Evolutionary conservation across 2,113 vertebrate species (phyloP).

Genomic region (Chiloscyllium plagiosum): DNA sequence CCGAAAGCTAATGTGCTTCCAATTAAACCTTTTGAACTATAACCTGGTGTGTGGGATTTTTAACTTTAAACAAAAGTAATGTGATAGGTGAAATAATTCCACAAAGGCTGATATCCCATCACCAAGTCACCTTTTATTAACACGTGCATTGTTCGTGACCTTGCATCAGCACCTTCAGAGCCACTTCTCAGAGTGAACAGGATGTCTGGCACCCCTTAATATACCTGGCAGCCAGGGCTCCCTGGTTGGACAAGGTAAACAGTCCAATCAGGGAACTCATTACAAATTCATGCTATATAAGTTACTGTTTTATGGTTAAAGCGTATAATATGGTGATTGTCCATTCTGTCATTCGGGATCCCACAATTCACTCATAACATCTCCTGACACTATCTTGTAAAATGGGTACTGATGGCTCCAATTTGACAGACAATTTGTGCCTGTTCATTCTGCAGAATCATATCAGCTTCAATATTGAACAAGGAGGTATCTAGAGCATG

Average conservation of each 20-base stretch:
- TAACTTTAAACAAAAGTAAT: background rate
- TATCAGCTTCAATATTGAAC: background rate
- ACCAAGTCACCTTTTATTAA: no score
- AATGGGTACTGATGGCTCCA: background rate
- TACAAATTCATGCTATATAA: background rate
- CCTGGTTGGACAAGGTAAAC: no score
- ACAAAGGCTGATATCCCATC: no score
- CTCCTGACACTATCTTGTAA: background rate
- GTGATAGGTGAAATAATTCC: no score
- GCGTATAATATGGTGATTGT: background rate
- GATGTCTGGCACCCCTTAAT: no score
- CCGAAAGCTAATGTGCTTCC: no score
- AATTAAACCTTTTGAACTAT: no score
- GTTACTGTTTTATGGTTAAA: background rate
- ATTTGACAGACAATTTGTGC: background rate
- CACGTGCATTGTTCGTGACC: no score
- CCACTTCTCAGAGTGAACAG: no score
- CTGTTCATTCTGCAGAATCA: background rate
- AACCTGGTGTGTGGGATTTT: no score
- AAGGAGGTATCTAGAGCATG: background rate
- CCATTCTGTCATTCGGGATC: background rate
- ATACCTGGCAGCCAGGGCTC: no score
- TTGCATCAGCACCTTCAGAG: no score
- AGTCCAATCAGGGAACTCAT: background rate
- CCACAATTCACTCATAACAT: background rate